Base-by-base conservation (phyloP, 2,888 invertebrate species). In the Calephelis perditalis region DNA sequence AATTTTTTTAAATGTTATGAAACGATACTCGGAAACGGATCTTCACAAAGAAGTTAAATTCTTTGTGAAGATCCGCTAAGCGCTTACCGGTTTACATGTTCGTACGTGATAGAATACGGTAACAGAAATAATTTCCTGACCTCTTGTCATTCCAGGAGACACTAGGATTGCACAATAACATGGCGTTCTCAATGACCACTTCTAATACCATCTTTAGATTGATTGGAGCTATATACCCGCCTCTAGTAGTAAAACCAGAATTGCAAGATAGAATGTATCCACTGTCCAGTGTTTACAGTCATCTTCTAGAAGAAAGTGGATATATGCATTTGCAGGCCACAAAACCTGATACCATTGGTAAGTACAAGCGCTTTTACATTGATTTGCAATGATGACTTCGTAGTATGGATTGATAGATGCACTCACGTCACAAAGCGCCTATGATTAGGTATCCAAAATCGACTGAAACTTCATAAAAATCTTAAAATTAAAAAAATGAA, bases 331-430 rank as follows among this genome's bases (percentile, higher is more conserved):
- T 96, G 12, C 97, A 97, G 75, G 92, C 95, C 0, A 96, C 96
- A 0, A 97, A 96, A 77, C 97, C 97, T 5, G 97, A 97, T 71
- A 96, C 97, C 0, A 84, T 96, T 62, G 96, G 96, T 94, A 75
- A 75, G 82, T 57, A 57, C 44, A 40, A 26, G 4, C 26, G 26
- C 26, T 26, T 26, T 26, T 26, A 26, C 26, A 26, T 26, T 26
- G 26, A 26, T 26, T 26, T 26, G 26, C 26, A 26, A 26, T 26
- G 26, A 26, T 4, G 3, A 26, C 26, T 26, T 26, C 2, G 26
- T 26, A 26, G 26, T 26, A 2, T 26, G 1, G 3, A 26, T 26
- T 26, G 26, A 26, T 26, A 26, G 26, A 3, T 26, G 3, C 26
- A 26, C 26, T 3, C 26, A 26, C 26, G 3, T 26, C 26, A 3